Evolutionary conservation across 2,113 vertebrate genomes (phyloP), one percentile per base, ranked within the genome.

Genomic region (Sylvietta virens): DNA sequence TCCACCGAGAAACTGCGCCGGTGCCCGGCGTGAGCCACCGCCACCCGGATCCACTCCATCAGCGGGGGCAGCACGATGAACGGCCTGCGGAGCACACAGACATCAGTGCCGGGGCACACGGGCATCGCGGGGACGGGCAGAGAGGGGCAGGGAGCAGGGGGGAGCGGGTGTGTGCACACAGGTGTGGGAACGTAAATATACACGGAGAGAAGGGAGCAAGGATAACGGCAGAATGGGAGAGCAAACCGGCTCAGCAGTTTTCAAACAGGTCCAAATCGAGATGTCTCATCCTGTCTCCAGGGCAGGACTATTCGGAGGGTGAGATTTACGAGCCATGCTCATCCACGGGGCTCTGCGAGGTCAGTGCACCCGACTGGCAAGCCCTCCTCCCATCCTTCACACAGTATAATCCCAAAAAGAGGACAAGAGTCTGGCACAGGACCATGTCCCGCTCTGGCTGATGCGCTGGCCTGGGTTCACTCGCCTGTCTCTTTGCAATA

Each of bases 41-140:
- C 98, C 88, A 99, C 99, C 42, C 99, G 98, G 60, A 99, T 99
- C 99, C 99, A 99, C 97, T 99, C 99, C 99, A 99, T 99, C 97
- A 99, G 97, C 16, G 99, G 99, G 1, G 99, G 99, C 97, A 99
- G 98, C 97, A 99, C 98, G 89, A 99, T 97, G 96, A 99, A 99
- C 2, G 99, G 99, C 98, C 99, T 99, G 98, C 23, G 57, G 92
- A 69, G 89, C 86, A 93, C 39, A 96, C 33, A 86, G 2, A 56
- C 73, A 71, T 92, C 28, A 96, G 23, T 33, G 90, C 82, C 66
- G 44, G 28, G 26, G 81, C 50, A 62, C 48, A 3, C 35, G 1
- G 10, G 45, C 76, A 31, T 5, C 88, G 30, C 73, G 18, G 20
- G 7, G 16, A 47, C 72, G 86, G 90, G 87, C 40, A 83, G 12